Conservation (phyloP, 1,140 invertebrate genomes). For the Tachypleus tridentatus region DNA sequence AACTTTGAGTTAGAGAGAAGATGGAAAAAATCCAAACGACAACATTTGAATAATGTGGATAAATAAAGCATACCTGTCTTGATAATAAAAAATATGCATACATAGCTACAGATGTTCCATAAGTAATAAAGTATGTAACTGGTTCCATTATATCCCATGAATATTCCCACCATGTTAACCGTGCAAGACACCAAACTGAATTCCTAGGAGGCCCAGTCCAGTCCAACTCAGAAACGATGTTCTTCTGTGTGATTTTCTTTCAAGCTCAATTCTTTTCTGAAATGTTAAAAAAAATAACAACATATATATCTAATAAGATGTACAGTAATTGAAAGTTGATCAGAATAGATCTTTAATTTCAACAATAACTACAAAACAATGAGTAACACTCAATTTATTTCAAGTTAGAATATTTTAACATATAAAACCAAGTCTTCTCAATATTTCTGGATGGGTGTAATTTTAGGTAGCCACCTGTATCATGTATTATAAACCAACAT, state of each 20-base stretch:
- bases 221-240: slow-evolving; percentile 46
- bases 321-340: too few species aligned
- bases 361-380: too few species aligned
- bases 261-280: slow-evolving; percentile 36
- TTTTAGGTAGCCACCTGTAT: too few species aligned
- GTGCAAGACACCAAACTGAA: slow-evolving; percentile 93
- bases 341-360: too few species aligned
- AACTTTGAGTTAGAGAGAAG: too few species aligned
- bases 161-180: slow-evolving; percentile 99
- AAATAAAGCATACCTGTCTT: slow-evolving; percentile 57
- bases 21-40: too few species aligned
- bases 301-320: slow-evolving; percentile 5
- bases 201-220: slow-evolving; percentile 83
- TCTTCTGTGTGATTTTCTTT: slow-evolving; percentile 46
- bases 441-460: too few species aligned
- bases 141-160: slow-evolving; percentile 99
- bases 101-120: slow-evolving; percentile 88
- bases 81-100: slow-evolving; percentile 95
- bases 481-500: too few species aligned
- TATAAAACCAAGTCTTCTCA: too few species aligned
- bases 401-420: too few species aligned
- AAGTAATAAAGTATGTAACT: slow-evolving; percentile 98
- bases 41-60: not conserved
- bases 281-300: not conserved
- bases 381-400: too few species aligned